These are phyloP conservation scores for Trachemys scripta DNA, from an alignment of 2,113 vertebrate genomes.

Conservation along the genomic window DNA sequence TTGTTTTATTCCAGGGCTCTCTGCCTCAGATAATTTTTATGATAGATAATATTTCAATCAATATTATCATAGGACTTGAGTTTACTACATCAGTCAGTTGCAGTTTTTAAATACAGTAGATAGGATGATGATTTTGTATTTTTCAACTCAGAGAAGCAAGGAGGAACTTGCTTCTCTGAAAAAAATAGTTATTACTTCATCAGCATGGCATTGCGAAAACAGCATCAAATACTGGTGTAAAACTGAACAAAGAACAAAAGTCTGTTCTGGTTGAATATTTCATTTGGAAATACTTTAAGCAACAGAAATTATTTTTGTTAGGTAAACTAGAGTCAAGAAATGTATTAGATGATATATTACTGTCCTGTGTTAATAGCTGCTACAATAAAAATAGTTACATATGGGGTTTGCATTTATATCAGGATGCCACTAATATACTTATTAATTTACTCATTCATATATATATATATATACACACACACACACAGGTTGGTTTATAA, in stretches of 20 bases:
- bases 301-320: background rate
- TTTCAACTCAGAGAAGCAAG: background rate
- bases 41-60: background rate
- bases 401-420: background rate
- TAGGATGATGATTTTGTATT: background rate
- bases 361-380: background rate
- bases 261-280: conserved; percentile 13
- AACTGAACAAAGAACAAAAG: background rate
- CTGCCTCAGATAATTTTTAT: background rate
- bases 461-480: rapidly evolving
- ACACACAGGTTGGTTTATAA: background rate
- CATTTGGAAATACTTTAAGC: conserved; percentile 14
- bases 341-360: rapidly evolving
- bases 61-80: conserved; percentile 47
- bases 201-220: background rate
- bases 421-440: background rate
- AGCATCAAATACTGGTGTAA: background rate
- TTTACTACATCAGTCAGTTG: conserved; percentile 61
- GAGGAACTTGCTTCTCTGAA: background rate
- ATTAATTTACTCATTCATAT: background rate
- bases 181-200: background rate
- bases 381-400: background rate
- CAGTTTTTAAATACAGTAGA: conserved; percentile 47
- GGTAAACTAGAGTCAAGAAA: background rate
- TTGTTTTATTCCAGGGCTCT: conserved; percentile 3